Conservation (phyloP, 1,140 invertebrate species). For the Drosophila cardini region DNA sequence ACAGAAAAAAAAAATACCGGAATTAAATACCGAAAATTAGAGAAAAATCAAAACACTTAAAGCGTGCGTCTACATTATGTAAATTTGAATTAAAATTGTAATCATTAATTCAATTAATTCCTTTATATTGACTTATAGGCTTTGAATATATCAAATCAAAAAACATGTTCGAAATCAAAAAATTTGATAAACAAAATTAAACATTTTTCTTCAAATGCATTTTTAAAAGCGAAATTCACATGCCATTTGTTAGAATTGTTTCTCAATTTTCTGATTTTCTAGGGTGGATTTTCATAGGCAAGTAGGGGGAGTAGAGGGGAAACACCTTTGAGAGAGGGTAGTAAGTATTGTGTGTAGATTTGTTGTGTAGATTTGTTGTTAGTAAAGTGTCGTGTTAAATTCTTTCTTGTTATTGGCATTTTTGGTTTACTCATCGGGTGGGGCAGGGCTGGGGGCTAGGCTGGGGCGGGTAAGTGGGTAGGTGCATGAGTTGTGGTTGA, state of each 20-base stretch:
- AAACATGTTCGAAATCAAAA: constrained; percentile 38
- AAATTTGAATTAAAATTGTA: constrained; percentile 55
- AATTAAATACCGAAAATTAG: constrained; percentile 27
- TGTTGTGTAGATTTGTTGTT: constrained; percentile 13
- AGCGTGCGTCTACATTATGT: constrained; percentile 74
- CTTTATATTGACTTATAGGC: constrained; percentile 9
- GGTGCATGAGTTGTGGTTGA: constrained; percentile 84
- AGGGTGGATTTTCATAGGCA: constrained; percentile 21
- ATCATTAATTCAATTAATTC: constrained; percentile 45
- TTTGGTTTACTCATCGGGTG: background rate
- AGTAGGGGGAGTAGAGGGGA: background rate
- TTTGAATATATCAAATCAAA: constrained; percentile 34
- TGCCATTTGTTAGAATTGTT: constrained; percentile 71
- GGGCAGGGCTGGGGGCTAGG: constrained; percentile 9
- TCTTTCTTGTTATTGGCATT: constrained; percentile 32
- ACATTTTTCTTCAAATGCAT: constrained; percentile 46
- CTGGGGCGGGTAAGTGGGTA: constrained; percentile 6
- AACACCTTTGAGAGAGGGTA: background rate
- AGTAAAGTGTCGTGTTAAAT: constrained; percentile 27
- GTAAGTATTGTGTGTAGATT: background rate
- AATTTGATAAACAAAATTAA: constrained; percentile 43
- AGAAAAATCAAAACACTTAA: constrained; percentile 56
- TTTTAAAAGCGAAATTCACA: constrained; percentile 78
- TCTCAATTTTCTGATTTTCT: constrained; percentile 25
- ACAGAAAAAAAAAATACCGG: constrained; percentile 34